phyloP scores from a whole-genome alignment of 2,113 vertebrate genomes.

The Clupea harengus region DNA sequence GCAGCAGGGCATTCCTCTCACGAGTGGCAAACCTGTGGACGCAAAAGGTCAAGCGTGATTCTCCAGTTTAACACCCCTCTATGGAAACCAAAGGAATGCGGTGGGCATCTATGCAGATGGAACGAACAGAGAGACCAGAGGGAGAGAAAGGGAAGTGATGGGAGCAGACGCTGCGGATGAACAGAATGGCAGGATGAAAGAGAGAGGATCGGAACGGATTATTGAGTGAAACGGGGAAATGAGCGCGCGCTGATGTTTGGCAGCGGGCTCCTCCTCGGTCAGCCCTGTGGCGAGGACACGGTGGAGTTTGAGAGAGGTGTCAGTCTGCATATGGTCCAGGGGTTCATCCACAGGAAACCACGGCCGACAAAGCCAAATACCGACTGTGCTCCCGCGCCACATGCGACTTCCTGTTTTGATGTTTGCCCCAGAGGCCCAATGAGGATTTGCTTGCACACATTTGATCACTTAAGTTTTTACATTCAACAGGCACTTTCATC shows the following conservation, averaged over 20 bases:
- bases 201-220: background rate
- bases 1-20: constrained; percentile 74
- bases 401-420: constrained; percentile 51
- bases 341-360: constrained; percentile 48
- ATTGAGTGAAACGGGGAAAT: constrained; percentile 19
- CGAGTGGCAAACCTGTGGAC: constrained; percentile 77
- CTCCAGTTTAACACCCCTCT: background rate
- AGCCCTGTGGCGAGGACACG: constrained; percentile 17
- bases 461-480: background rate
- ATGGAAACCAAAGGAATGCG: background rate
- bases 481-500: background rate
- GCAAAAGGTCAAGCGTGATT: background rate
- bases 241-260: constrained; percentile 40
- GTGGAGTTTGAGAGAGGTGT: constrained; percentile 42
- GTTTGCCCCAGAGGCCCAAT: background rate
- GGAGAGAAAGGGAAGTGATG: constrained; percentile 19
- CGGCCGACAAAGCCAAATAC: constrained; percentile 32
- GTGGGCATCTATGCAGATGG: background rate
- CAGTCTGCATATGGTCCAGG: constrained; percentile 50
- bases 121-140: background rate
- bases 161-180: background rate
- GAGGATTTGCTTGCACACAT: background rate
- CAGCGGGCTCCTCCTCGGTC: constrained; percentile 17
- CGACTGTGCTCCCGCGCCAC: constrained; percentile 27
- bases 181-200: constrained; percentile 1